Evolutionary conservation across 2,797 vertebrate genomes (phyloP).

Genomic region (Bradypodion pumilum): DNA sequence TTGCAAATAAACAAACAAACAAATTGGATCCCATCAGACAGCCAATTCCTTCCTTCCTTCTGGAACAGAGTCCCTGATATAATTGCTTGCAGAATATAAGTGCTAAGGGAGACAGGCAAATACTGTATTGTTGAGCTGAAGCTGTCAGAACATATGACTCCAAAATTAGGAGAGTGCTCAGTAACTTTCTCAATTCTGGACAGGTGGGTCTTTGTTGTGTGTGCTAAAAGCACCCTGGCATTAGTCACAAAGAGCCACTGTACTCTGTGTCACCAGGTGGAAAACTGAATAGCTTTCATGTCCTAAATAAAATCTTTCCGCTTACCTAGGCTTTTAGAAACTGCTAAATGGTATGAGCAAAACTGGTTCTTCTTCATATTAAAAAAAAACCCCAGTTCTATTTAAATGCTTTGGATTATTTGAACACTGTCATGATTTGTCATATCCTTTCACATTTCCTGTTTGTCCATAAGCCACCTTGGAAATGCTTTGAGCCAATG

Average conservation of each 20-base stretch:
- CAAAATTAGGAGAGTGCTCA: not conserved
- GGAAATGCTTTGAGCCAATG: not conserved
- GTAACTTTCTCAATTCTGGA: not conserved
- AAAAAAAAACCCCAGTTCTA: too few species aligned
- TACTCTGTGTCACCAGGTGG: too few species aligned
- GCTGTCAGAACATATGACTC: not conserved
- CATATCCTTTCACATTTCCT: not conserved
- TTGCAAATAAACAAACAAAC: slow-evolving; percentile 43
- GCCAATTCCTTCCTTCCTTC: slow-evolving; percentile 14
- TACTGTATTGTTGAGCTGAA: not conserved
- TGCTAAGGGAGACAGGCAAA: slow-evolving; percentile 44
- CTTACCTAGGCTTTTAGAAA: too few species aligned
- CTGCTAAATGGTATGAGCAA: too few species aligned
- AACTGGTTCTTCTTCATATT: too few species aligned
- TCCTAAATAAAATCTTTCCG: too few species aligned
- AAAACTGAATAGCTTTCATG: too few species aligned
- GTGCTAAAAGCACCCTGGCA: too few species aligned
- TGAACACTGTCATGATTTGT: too few species aligned
- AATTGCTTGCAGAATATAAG: slow-evolving; percentile 51
- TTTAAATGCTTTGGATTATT: too few species aligned
- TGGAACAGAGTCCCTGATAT: slow-evolving; percentile 38
- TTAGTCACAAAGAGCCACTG: too few species aligned
- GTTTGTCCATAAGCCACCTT: not conserved
- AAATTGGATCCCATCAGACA: slow-evolving; percentile 40
- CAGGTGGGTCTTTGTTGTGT: not conserved